These are phyloP conservation scores for Rhinophrynus dorsalis DNA, from an alignment of 2,797 vertebrate genomes.

Conservation along the genomic window DNA sequence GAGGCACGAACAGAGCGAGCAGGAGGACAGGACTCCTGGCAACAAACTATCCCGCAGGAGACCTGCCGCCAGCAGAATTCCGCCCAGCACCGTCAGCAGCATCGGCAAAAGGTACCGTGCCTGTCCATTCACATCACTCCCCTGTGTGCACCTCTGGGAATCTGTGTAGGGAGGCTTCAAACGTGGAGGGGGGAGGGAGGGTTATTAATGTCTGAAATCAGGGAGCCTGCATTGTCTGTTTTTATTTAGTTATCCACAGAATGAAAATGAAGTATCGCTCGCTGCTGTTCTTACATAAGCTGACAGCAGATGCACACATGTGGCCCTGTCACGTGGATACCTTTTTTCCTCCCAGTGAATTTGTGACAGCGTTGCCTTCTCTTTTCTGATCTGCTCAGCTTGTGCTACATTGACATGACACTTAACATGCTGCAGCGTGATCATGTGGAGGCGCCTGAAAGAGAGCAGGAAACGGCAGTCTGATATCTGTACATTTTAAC, in stretches of 20 bases:
- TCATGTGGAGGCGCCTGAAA: conserved; percentile 30
- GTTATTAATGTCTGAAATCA: not conserved
- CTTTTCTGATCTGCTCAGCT: conserved; percentile 43
- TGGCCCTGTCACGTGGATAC: conserved; percentile 18
- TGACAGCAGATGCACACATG: conserved; percentile 35
- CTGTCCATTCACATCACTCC: conserved; percentile 57
- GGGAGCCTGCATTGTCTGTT: not conserved
- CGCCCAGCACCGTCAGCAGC: conserved; percentile 71
- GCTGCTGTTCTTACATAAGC: not conserved
- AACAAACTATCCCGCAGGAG: conserved; percentile 68
- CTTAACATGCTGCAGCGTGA: conserved; percentile 48
- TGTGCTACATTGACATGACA: conserved; percentile 45
- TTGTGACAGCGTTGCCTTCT: conserved; percentile 34
- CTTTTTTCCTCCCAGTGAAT: conserved; percentile 41
- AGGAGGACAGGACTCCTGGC: conserved; percentile 47
- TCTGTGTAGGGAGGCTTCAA: not conserved
- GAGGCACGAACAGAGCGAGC: conserved; percentile 52
- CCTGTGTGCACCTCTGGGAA: conserved; percentile 11
- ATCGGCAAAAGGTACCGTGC: conserved; percentile 85
- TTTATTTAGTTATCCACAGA: not conserved
- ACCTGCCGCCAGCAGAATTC: conserved; percentile 59
- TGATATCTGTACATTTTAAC: no score
- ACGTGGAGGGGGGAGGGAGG: rapidly evolving
- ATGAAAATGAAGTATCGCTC: not conserved
- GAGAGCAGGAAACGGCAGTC: conserved; percentile 9